These are phyloP conservation scores for Orchesella cincta DNA, from an alignment of 1,140 invertebrate species.

Conservation along the genomic window DNA sequence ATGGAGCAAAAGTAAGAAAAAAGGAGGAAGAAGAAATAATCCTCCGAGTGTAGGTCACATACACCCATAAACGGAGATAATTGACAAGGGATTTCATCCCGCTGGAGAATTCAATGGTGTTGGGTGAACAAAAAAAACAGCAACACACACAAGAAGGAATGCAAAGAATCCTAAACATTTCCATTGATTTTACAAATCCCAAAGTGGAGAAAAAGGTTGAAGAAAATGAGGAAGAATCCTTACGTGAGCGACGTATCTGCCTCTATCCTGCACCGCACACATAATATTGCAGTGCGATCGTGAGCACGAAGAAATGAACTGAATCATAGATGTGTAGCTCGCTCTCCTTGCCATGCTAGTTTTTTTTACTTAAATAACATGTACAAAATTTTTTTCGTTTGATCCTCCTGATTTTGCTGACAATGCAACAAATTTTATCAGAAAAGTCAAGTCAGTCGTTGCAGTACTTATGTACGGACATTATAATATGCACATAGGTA, in stretches of 20 bases:
- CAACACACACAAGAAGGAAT: background rate
- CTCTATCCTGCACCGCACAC: background rate
- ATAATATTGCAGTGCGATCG: too few species aligned
- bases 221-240: background rate
- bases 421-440: too few species aligned
- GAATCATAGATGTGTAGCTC: too few species aligned
- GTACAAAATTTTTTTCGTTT: too few species aligned
- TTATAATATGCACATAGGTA: too few species aligned
- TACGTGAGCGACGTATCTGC: background rate
- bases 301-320: too few species aligned
- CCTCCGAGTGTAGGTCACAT: conserved; percentile 22
- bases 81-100: conserved; percentile 22
- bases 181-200: conserved; percentile 29
- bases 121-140: background rate
- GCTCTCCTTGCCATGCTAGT: too few species aligned
- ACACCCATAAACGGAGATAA: conserved; percentile 21
- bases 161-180: conserved; percentile 27
- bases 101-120: background rate
- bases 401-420: too few species aligned
- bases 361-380: too few species aligned
- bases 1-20: background rate
- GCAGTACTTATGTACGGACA: too few species aligned
- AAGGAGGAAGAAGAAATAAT: conserved; percentile 20
- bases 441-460: too few species aligned
- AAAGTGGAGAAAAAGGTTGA: background rate